Base-by-base conservation (phyloP, 2,888 invertebrate genomes). In the Ceratothoa steindachneri region DNA sequence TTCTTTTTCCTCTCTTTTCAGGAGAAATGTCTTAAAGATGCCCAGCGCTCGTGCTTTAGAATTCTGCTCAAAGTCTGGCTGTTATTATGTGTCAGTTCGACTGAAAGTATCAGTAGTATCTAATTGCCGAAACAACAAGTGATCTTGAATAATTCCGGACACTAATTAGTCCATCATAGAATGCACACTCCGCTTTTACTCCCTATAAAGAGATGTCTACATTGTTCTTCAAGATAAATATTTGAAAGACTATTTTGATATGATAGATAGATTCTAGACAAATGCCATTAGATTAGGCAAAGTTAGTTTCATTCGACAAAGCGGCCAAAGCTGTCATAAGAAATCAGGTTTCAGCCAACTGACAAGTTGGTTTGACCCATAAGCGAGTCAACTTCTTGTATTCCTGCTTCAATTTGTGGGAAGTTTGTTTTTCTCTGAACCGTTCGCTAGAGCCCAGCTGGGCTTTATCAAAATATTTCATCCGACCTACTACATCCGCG, bases 401-500 rank as follows among this genome's bases (percentile, higher is more conserved):
- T 60, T 60, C 27, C 2, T 4, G 1, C 60, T 60, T 60, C 60
- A n/a, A n/a, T 60, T 60, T 12, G 12, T 24, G 24, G 60, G 60
- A 60, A 60, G 60, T 60, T 60, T 60, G n/a, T n/a, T 60, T 60
- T 66, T 66, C 71, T 66, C 22, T 41, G 27, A 71, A 66, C 28
- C 65, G 71, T 71, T 71, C 31, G 71, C 71, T 51, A 60, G 60
- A 60, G 60, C 60, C 60, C 60, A 60, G 60, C 60, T 22, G 60
- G 60, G 60, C 60, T 60, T 60, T 60, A 24, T 60, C 60, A 60
- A 7, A 60, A 71, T 71, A 65, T 71, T 71, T 71, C 71, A 71
- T 66, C 71, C 71, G 53, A 65, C 65, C 51, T 71, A 71, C 53
- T 71, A 71, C 66, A 66, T 71, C 31, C 65, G 66, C 71, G 65